Conservation (phyloP, 1,140 invertebrate species). For the Saccostrea echinata region DNA sequence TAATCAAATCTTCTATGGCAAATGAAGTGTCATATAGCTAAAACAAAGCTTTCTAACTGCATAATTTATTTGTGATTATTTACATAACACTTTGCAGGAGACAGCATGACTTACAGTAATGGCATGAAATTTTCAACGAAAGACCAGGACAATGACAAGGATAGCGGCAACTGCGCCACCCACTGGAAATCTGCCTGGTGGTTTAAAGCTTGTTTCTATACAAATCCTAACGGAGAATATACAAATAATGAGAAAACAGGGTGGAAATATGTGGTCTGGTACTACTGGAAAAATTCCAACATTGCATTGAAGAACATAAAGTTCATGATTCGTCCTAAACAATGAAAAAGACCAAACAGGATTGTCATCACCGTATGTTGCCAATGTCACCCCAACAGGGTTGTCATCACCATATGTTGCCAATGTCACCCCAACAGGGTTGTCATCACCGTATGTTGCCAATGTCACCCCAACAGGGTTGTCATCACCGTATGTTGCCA, state of each 20-base stretch:
- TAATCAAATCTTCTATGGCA: no score
- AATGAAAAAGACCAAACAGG: not conserved
- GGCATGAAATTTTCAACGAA: not conserved
- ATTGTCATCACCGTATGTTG: not conserved
- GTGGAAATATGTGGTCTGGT: not conserved
- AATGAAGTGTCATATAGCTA: no score
- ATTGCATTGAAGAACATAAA: not conserved
- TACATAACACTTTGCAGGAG: not conserved
- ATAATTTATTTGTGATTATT: not conserved
- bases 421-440: no score
- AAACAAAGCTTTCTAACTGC: no score
- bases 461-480: no score
- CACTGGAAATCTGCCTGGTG: not conserved
- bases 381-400: no score
- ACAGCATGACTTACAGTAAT: not conserved
- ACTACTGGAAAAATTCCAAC: not conserved
- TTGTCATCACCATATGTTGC: no score
- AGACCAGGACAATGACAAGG: slow-evolving; percentile 22
- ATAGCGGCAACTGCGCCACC: not conserved
- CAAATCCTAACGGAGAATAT: not conserved
- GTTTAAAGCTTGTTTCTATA: not conserved
- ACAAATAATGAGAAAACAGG: not conserved
- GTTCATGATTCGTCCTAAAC: not conserved
- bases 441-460: no score
- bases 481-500: no score